Evolutionary conservation across 1,140 invertebrate genomes (phyloP).

Genomic region (Propsilocerus akamusi): DNA sequence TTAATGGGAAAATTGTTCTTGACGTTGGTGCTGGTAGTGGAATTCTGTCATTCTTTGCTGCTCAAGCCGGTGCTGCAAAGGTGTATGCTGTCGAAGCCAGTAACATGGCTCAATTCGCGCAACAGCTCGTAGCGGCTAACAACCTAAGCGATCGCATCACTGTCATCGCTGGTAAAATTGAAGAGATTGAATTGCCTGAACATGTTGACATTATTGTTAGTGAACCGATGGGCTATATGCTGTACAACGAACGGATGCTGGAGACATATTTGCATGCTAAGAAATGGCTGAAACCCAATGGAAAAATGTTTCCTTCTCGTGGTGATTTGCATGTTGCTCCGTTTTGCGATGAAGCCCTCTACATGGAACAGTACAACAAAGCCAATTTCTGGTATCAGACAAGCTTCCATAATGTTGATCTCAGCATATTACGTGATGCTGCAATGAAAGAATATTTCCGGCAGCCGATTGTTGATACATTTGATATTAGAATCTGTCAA

Average conservation of each 20-base stretch:
- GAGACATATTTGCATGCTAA: slow-evolving; percentile 98
- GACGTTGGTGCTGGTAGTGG: slow-evolving; percentile 96
- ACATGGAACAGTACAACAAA: slow-evolving; percentile 97
- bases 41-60: slow-evolving; percentile 95
- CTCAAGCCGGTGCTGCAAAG: slow-evolving; percentile 89
- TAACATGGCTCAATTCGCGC: slow-evolving; percentile 94
- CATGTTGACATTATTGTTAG: slow-evolving; percentile 94
- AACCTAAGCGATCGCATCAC: slow-evolving; percentile 70
- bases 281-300: slow-evolving; percentile 87
- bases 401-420: slow-evolving; percentile 94
- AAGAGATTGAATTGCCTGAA: slow-evolving; percentile 92
- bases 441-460: slow-evolving; percentile 96
- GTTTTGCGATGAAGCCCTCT: slow-evolving; percentile 93
- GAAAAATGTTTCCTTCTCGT: slow-evolving; percentile 90
- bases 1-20: slow-evolving; percentile 79
- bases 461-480: slow-evolving; percentile 97
- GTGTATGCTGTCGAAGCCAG: slow-evolving; percentile 98
- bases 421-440: slow-evolving; percentile 73
- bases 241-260: slow-evolving; percentile 98
- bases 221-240: slow-evolving; percentile 99
- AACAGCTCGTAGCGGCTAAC: slow-evolving; percentile 80
- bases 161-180: slow-evolving; percentile 95
- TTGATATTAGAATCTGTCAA: slow-evolving; percentile 95
- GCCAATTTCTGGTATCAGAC: slow-evolving; percentile 98
- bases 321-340: slow-evolving; percentile 97